Evolutionary conservation across 2,113 vertebrate species (phyloP).

Genomic region (Cephalophus harveyi): DNA sequence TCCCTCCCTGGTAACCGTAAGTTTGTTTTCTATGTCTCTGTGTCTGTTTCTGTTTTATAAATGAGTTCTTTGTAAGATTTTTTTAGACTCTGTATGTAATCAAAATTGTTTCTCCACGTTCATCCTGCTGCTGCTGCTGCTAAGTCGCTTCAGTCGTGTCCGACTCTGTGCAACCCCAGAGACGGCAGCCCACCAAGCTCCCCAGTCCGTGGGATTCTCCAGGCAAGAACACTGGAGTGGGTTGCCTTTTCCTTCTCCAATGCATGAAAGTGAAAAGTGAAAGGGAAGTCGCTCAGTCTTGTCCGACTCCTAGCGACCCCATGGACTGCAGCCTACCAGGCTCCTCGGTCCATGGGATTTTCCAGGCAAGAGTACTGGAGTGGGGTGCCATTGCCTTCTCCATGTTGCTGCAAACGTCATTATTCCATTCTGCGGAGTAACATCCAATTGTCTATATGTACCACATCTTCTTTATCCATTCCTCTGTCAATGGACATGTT

Average conservation of each 20-base stretch:
- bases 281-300: fast-evolving
- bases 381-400: too few relatives aligned
- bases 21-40: neutral
- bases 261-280: too few relatives aligned
- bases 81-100: neutral
- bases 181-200: too few relatives aligned
- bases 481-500: neutral
- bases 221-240: too few relatives aligned
- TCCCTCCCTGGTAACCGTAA: neutral
- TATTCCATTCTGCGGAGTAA: neutral
- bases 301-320: too few relatives aligned
- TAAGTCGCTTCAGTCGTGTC: too few relatives aligned
- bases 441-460: neutral
- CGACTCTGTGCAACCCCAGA: too few relatives aligned
- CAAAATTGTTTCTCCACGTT: neutral
- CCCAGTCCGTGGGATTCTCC: too few relatives aligned
- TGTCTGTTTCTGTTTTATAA: neutral
- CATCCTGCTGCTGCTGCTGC: neutral
- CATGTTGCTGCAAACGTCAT: neutral
- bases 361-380: too few relatives aligned
- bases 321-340: too few relatives aligned
- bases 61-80: neutral
- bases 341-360: too few relatives aligned
- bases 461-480: neutral
- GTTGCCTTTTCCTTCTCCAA: too few relatives aligned